Conservation (phyloP, 2,888 invertebrate species). For the Teinopalpus imperialis region DNA sequence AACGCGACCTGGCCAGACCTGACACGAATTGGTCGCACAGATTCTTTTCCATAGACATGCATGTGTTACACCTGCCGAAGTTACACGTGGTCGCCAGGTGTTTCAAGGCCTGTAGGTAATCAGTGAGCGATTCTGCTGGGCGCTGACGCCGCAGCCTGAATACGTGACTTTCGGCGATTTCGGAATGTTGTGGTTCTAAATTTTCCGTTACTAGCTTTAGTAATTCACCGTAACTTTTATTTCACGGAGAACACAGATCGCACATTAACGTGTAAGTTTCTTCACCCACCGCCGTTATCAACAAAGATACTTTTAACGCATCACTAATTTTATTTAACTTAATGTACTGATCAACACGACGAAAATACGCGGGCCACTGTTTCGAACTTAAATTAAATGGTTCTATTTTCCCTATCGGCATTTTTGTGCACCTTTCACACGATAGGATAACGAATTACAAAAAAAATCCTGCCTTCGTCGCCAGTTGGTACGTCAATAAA, state of each 20-base stretch:
- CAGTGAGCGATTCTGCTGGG: slow-evolving; percentile 17
- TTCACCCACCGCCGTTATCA: slow-evolving; percentile 29
- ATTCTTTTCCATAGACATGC: slow-evolving; percentile 20
- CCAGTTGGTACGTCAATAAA: too few relatives aligned
- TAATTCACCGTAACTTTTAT: slow-evolving; percentile 30
- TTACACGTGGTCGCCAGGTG: slow-evolving; percentile 27
- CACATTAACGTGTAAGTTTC: slow-evolving; percentile 31
- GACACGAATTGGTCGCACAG: slow-evolving; percentile 19
- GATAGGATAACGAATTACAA: too few relatives aligned
- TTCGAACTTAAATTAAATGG: slow-evolving; percentile 22
- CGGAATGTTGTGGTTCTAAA: slow-evolving; percentile 32
- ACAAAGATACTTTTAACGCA: slow-evolving; percentile 25
- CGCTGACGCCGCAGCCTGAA: slow-evolving; percentile 26
- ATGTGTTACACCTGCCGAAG: slow-evolving; percentile 26
- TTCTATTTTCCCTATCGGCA: slow-evolving; percentile 26
- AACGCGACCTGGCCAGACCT: too few relatives aligned
- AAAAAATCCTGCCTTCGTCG: too few relatives aligned
- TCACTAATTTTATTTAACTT: slow-evolving; percentile 28
- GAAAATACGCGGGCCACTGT: slow-evolving; percentile 27
- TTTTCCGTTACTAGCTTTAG: slow-evolving; percentile 30
- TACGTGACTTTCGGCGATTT: slow-evolving; percentile 31
- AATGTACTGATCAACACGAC: slow-evolving; percentile 28
- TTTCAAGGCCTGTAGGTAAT: slow-evolving; percentile 24
- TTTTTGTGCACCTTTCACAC: neutral
- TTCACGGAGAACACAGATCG: slow-evolving; percentile 37